Evolutionary conservation across 2,888 invertebrate species (phyloP).

Genomic region (Dioctria rufipes): DNA sequence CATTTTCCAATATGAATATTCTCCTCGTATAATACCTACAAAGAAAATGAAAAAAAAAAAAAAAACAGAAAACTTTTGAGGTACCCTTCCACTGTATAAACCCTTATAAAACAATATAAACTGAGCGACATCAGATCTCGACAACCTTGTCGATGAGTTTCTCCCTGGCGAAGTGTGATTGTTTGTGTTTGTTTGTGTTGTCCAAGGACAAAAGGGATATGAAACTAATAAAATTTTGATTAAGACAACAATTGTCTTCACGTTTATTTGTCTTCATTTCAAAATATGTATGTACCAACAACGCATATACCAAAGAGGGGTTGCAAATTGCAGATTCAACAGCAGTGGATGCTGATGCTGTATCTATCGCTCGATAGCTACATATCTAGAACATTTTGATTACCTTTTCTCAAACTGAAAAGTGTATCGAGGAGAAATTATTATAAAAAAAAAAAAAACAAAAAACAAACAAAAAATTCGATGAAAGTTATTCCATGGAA

Average conservation of each 20-base stretch:
- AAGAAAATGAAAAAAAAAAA: neutral
- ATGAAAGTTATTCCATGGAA: too few relatives aligned
- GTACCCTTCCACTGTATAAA: neutral
- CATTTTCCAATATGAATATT: neutral
- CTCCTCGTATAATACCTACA: too few relatives aligned
- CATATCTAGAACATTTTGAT: too few relatives aligned
- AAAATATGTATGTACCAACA: neutral
- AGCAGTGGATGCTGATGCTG: too few relatives aligned
- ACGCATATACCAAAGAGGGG: too few relatives aligned
- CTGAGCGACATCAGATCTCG: neutral
- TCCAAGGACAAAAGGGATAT: constrained; percentile 44
- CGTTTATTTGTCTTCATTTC: constrained; percentile 11
- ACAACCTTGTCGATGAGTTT: neutral
- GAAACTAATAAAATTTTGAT: constrained; percentile 50
- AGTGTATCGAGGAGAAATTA: too few relatives aligned
- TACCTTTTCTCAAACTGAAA: too few relatives aligned
- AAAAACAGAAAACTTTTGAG: neutral
- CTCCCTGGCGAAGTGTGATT: neutral
- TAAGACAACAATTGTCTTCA: constrained; percentile 45
- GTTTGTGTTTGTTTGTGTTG: neutral
- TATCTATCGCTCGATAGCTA: too few relatives aligned
- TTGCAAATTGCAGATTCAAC: too few relatives aligned
- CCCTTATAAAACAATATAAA: neutral
- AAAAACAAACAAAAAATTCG: too few relatives aligned
- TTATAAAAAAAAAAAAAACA: too few relatives aligned